phyloP scores from a whole-genome alignment of 2,888 invertebrate species.

The Adelphocoris suturalis region DNA sequence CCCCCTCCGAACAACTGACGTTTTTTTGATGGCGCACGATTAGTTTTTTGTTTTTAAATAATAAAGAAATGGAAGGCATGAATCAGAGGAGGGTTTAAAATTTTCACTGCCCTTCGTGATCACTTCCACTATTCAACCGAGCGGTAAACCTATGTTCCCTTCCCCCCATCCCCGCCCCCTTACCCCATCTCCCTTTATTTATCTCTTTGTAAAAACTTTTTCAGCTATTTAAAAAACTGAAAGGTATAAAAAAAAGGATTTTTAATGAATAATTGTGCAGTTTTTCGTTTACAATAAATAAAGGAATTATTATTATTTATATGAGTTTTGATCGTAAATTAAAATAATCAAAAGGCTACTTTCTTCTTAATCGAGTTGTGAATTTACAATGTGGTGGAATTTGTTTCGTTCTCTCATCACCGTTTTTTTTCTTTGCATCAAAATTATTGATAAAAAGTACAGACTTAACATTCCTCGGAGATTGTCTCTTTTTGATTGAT shows the following conservation, averaged over 20 bases:
- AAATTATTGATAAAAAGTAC: slow-evolving; percentile 59
- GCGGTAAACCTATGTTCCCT: slow-evolving; percentile 38
- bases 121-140: slow-evolving; percentile 42
- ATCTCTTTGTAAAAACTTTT: slow-evolving; percentile 55
- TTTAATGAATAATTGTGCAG: slow-evolving; percentile 30
- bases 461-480: slow-evolving; percentile 74
- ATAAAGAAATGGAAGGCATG: not conserved
- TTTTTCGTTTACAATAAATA: slow-evolving; percentile 37
- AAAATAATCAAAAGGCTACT: slow-evolving; percentile 47
- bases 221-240: slow-evolving; percentile 25
- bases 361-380: slow-evolving; percentile 55
- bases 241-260: slow-evolving; percentile 35
- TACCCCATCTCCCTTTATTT: slow-evolving; percentile 41
- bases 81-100: not conserved
- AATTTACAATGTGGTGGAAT: slow-evolving; percentile 49
- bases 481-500: slow-evolving; percentile 71
- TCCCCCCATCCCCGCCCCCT: slow-evolving; percentile 6
- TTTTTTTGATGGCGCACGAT: slow-evolving; percentile 47
- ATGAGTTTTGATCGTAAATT: slow-evolving; percentile 42
- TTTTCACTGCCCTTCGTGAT: not conserved
- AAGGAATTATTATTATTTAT: not conserved
- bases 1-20: slow-evolving; percentile 58
- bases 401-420: slow-evolving; percentile 41
- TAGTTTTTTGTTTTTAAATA: slow-evolving; percentile 30
- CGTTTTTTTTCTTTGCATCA: not conserved